Conservation (phyloP, 1,140 invertebrate species). For the Galleria mellonella region DNA sequence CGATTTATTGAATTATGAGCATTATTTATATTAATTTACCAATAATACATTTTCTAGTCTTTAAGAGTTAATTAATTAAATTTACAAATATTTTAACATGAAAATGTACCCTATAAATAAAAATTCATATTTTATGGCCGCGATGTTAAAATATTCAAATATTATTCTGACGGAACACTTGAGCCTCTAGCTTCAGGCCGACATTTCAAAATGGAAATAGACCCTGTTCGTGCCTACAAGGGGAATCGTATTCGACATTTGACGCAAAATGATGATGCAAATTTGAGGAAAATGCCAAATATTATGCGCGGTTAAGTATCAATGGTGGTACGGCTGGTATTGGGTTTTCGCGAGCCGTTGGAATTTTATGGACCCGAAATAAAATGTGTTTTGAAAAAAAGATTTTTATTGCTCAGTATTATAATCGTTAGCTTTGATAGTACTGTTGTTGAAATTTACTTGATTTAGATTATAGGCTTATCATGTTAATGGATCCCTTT, state of each 20-base stretch:
- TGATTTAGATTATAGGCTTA: too few species aligned
- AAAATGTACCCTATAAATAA: slow-evolving; percentile 18
- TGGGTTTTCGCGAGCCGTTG: slow-evolving; percentile 8
- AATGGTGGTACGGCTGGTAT: slow-evolving; percentile 19
- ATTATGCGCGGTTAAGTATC: slow-evolving; percentile 48
- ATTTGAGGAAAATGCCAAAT: slow-evolving; percentile 50
- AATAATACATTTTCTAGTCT: too few species aligned
- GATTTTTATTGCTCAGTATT: slow-evolving; percentile 2
- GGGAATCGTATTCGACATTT: slow-evolving; percentile 52
- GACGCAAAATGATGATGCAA: slow-evolving; percentile 51
- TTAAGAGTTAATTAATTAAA: background rate
- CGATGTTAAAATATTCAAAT: slow-evolving; percentile 64
- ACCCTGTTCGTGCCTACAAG: slow-evolving; percentile 44
- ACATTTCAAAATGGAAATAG: slow-evolving; percentile 60
- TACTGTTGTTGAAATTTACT: too few species aligned
- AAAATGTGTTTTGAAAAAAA: slow-evolving; percentile 3
- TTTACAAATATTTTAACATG: slow-evolving; percentile 8
- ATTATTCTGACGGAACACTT: slow-evolving; percentile 56
- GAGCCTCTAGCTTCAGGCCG: slow-evolving; percentile 40
- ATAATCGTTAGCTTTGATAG: too few species aligned
- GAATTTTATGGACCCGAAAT: slow-evolving; percentile 8
- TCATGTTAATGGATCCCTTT: too few species aligned
- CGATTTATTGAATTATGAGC: too few species aligned
- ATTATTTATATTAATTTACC: slow-evolving; percentile 3
- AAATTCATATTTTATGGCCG: slow-evolving; percentile 43